These are phyloP conservation scores for Nemoura dubitans DNA, from an alignment of 2,888 invertebrate species.

Conservation along the genomic window DNA sequence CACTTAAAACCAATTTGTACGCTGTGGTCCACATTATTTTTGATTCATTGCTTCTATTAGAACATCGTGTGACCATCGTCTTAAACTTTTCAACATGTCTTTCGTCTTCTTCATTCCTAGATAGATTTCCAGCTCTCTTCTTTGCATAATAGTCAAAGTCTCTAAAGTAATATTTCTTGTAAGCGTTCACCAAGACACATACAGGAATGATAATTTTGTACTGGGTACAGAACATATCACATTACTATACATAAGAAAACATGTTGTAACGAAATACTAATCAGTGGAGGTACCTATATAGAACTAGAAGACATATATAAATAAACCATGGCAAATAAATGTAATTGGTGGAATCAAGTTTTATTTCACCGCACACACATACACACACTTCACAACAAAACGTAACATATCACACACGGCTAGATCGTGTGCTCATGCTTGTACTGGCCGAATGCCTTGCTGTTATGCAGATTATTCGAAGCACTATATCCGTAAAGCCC, in stretches of 20 bases:
- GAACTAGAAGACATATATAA: no score
- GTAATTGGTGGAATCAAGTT: not conserved
- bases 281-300: no score
- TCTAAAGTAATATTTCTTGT: no score
- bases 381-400: no score
- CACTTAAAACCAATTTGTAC: not conserved
- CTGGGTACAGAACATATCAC: no score
- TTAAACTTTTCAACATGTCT: conserved; percentile 12
- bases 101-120: not conserved
- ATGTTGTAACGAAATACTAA: no score
- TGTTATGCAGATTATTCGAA: conserved; percentile 72
- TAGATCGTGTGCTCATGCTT: conserved; percentile 61
- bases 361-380: not conserved
- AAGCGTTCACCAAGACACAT: no score
- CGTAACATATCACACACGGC: not conserved
- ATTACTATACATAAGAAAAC: no score
- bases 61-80: not conserved
- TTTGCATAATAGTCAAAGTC: no score
- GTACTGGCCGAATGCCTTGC: conserved; percentile 71
- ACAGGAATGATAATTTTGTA: no score
- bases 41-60: conserved; percentile 5
- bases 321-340: no score
- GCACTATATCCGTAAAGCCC: conserved; percentile 71
- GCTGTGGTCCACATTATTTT: not conserved
- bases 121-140: no score